A percentile compares a stretch with the other conserved stretches of the same genome.
These are phyloP conservation scores for Pseudorectes ferrugineus DNA, from an alignment of 2,113 vertebrate species.

Conservation along the genomic window DNA sequence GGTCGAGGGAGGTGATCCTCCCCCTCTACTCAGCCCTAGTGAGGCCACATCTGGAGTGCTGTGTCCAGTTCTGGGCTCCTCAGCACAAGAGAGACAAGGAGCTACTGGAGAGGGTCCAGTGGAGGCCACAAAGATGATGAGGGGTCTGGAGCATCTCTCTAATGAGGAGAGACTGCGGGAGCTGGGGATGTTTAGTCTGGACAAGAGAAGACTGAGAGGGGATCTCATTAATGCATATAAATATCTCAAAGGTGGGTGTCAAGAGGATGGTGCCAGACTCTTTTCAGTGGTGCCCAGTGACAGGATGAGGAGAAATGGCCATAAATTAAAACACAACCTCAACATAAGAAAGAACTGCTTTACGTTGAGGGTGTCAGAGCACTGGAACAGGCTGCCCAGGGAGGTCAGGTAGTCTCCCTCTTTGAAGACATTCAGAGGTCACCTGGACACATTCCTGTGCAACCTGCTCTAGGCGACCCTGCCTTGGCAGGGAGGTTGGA, in stretches of 20 bases:
- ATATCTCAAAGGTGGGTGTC: background rate
- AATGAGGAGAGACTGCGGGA: background rate
- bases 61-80: background rate
- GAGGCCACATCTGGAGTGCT: background rate
- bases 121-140: background rate
- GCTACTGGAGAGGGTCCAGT: background rate
- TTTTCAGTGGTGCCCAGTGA: background rate
- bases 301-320: background rate
- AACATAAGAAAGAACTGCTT: no score
- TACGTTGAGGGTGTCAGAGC: background rate
- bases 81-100: background rate
- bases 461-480: background rate
- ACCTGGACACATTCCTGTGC: background rate
- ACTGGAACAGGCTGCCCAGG: background rate
- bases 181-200: background rate
- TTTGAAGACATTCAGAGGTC: background rate
- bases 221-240: background rate
- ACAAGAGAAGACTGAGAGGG: background rate
- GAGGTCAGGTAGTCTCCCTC: background rate
- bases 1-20: background rate
- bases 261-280: no score
- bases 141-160: background rate
- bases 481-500: background rate
- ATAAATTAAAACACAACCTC: background rate
- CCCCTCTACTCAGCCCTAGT: background rate